phyloP scores from a whole-genome alignment of 1,140 invertebrate genomes.

The Drosophila erecta region DNA sequence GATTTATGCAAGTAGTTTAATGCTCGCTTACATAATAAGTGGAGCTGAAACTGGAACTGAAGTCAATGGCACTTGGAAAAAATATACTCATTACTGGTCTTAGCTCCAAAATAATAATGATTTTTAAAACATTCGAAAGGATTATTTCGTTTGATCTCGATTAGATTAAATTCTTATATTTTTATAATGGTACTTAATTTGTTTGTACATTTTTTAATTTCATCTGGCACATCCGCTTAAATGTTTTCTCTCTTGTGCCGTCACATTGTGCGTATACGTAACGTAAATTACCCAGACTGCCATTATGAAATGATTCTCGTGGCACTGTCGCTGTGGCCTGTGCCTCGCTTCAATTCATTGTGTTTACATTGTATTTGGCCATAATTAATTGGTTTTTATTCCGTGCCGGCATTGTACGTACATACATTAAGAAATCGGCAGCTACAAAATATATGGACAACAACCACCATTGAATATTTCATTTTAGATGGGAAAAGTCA shows the following conservation, averaged over 20 bases:
- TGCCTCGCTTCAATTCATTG: constrained; percentile 48
- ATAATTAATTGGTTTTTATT: constrained; percentile 73
- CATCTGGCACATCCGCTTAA: neutral
- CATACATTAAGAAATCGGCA: constrained; percentile 9
- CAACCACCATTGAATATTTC: constrained; percentile 29
- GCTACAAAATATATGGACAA: constrained; percentile 4
- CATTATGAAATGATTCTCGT: constrained; percentile 56
- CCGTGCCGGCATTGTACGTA: constrained; percentile 25
- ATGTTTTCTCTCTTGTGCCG: constrained; percentile 4
- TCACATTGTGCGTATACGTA: constrained; percentile 53
- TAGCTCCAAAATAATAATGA: neutral
- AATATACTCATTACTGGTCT: neutral
- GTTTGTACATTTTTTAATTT: neutral
- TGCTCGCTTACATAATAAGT: constrained; percentile 74
- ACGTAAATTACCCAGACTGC: constrained; percentile 53
- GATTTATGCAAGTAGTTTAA: constrained; percentile 80
- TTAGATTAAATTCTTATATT: neutral
- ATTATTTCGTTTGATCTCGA: no score
- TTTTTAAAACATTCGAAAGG: neutral
- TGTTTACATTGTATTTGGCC: constrained; percentile 60
- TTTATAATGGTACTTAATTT: neutral
- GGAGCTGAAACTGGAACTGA: constrained; percentile 31
- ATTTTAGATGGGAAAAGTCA: constrained; percentile 37
- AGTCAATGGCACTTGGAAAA: constrained; percentile 15
- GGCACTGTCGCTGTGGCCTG: constrained; percentile 15